Percentiles rank a stretch among this genome's conserved stretches.
These are phyloP conservation scores for Pseudomyrmex dendroicus DNA, from an alignment of 1,140 invertebrate genomes.

Conservation along the genomic window DNA sequence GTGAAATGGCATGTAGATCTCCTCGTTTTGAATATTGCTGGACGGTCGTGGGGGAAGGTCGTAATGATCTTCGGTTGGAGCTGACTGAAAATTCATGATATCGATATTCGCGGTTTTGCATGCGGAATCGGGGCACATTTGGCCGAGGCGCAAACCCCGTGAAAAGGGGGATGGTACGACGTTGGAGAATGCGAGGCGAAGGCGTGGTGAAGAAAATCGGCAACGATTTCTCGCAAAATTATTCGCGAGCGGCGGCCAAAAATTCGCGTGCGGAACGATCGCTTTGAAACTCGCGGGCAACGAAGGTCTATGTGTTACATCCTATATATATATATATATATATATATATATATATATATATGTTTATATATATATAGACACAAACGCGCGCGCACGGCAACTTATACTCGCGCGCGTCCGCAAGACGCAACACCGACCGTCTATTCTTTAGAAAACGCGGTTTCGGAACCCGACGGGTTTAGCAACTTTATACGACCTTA, in stretches of 20 bases:
- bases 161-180: constrained; percentile 19
- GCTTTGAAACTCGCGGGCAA: neutral
- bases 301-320: neutral
- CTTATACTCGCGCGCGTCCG: constrained; percentile 8
- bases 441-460: constrained; percentile 59
- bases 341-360: no score
- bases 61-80: constrained; percentile 46
- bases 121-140: constrained; percentile 56
- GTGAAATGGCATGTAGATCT: constrained; percentile 46
- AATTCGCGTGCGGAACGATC: constrained; percentile 52
- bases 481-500: constrained; percentile 70
- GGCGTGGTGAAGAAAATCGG: constrained; percentile 31
- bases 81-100: constrained; percentile 59
- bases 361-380: no score
- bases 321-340: no score
- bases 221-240: constrained; percentile 57
- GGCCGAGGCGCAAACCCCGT: constrained; percentile 45
- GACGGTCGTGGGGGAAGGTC: neutral
- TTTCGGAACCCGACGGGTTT: constrained; percentile 43
- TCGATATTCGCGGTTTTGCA: constrained; percentile 65
- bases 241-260: constrained; percentile 45
- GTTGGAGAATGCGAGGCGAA: neutral
- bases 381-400: constrained; percentile 18
- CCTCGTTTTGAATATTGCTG: neutral
- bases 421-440: constrained; percentile 59